Evolutionary conservation across 2,888 invertebrate genomes (phyloP), one percentile per base, ranked within the genome.

Genomic region (Dryobota labecula): DNA sequence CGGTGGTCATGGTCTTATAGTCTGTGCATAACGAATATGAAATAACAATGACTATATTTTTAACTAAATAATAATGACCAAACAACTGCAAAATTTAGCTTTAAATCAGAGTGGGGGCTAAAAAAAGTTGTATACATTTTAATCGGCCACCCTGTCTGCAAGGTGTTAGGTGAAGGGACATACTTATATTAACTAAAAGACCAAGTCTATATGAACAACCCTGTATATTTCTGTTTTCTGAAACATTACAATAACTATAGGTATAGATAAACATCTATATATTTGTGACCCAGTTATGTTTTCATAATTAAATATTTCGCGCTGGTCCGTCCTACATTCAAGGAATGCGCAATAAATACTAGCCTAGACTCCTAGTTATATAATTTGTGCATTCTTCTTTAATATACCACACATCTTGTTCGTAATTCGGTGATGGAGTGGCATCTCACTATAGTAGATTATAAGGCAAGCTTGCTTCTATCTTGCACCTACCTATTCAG

Each of bases 341-440:
- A 43, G 27, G 47, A 72, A 63, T 49, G 33, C 13, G 27, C 54
- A 62, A 61, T 60, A 54, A 38, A 73, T 41, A 74, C 27, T 73
- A 63, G 13, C 24, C 74, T 73, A 64, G 61, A 61, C 51, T 45
- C 9, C 15, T 49, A 56, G 20, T 24, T n/a, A 68, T n/a, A 51
- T 11, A 33, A 11, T 15, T 1, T 15, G 45, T 43, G 18, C 8
- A 38, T 56, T 56, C 18, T 43, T 30, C 20, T n/a, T n/a, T n/a
- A n/a, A n/a, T n/a, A n/a, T n/a, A n/a, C n/a, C n/a, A n/a, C n/a
- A n/a, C n/a, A n/a, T n/a, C n/a, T n/a, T n/a, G n/a, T n/a, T n/a
- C n/a, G n/a, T n/a, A n/a, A n/a, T n/a, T n/a, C n/a, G n/a, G 45
- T 45, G 45, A 20, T 45, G 20, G 20, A 45, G 20, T 45, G 45